A percentile compares a stretch with the other conserved stretches of the same genome.
These are phyloP conservation scores for Phoxinus dragarum DNA, from an alignment of 2,797 vertebrate genomes.

Conservation along the genomic window DNA sequence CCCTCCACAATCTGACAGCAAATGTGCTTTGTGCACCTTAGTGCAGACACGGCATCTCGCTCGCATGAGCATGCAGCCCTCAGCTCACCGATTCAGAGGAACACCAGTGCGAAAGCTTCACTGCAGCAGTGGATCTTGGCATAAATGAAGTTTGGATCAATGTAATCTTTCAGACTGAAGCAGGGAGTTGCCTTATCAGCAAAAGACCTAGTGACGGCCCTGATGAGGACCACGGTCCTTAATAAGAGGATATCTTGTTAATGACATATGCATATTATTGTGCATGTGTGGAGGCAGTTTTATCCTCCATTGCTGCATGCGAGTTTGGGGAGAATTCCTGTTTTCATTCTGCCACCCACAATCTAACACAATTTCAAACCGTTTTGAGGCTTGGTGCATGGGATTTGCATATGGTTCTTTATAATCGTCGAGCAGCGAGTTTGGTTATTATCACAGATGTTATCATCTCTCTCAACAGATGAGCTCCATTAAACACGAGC, in stretches of 20 bases:
- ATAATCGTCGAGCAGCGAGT: conserved; percentile 37
- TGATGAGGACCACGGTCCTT: background rate
- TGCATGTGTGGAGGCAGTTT: background rate
- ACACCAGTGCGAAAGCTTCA: conserved; percentile 13
- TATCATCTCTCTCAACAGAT: conserved; percentile 40
- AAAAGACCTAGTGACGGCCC: background rate
- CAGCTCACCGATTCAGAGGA: conserved; percentile 13
- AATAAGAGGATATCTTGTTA: background rate
- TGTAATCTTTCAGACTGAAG: conserved; percentile 57
- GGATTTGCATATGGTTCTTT: conserved; percentile 23
- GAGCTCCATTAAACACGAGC: conserved; percentile 39
- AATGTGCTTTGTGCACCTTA: conserved; percentile 1
- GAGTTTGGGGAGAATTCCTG: conserved; percentile 1
- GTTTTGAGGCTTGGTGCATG: conserved; percentile 5
- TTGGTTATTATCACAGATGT: conserved; percentile 45
- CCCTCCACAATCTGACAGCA: background rate
- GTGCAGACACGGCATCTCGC: conserved; percentile 24
- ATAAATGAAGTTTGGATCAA: conserved; percentile 50
- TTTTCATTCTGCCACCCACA: conserved; percentile 30
- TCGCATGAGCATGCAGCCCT: background rate
- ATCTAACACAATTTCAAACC: conserved; percentile 32
- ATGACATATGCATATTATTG: conserved; percentile 1
- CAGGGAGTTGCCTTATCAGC: conserved; percentile 39
- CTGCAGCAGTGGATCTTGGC: conserved; percentile 35
- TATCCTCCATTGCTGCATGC: background rate